Percentiles rank a stretch among this genome's conserved stretches.
These are phyloP conservation scores for Girardinichthys multiradiatus DNA, from an alignment of 2,113 vertebrate species.

Conservation along the genomic window DNA sequence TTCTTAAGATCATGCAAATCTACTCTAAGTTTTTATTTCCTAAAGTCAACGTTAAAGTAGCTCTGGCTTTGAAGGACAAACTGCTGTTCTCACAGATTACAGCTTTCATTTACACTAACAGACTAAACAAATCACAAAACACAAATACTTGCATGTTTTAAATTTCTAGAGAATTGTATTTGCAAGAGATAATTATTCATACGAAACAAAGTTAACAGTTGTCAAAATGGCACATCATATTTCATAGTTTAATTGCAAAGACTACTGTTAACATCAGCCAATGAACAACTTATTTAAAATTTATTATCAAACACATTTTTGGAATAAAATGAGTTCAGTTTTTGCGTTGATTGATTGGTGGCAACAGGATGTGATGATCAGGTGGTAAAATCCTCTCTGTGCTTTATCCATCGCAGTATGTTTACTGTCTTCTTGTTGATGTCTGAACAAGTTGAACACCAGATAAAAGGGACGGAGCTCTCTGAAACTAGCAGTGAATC, in stretches of 20 bases:
- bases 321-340: not conserved
- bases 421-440: constrained; percentile 14
- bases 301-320: no score
- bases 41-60: no score
- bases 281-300: no score
- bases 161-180: not conserved
- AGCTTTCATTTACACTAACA: not conserved
- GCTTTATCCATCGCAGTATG: not conserved
- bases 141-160: not conserved
- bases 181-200: not conserved
- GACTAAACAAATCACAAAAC: not conserved
- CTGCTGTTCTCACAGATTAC: not conserved
- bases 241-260: not conserved
- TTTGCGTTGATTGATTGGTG: not conserved
- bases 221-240: not conserved
- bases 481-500: constrained; percentile 43
- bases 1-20: not conserved
- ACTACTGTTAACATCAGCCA: no score
- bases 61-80: not conserved
- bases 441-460: constrained; percentile 18
- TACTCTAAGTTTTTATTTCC: no score
- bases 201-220: not conserved
- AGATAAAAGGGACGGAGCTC: constrained; percentile 33
- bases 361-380: not conserved
- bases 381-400: constrained; percentile 1